A percentile compares a stretch with the other conserved stretches of the same genome.
phyloP scores from a whole-genome alignment of 2,888 invertebrate species.

The Cinara cedri region DNA sequence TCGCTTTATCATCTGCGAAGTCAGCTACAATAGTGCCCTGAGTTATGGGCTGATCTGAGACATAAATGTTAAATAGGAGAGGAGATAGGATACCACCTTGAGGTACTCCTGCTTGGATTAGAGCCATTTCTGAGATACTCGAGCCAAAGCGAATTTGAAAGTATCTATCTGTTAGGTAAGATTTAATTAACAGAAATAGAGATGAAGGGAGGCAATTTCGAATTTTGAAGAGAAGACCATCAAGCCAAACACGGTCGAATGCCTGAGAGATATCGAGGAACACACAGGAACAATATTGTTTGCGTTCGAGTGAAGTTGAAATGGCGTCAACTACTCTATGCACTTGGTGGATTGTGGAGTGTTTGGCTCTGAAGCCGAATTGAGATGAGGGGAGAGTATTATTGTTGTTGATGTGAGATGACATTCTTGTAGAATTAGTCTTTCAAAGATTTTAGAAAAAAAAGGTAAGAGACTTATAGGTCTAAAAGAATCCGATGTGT shows the following conservation, averaged over 20 bases:
- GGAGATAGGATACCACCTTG: too few relatives aligned
- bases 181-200: too few relatives aligned
- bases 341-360: constrained; percentile 2
- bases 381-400: not conserved
- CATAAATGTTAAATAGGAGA: too few relatives aligned
- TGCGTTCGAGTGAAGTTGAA: constrained; percentile 1
- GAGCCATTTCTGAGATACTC: too few relatives aligned
- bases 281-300: constrained; percentile 10
- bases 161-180: too few relatives aligned
- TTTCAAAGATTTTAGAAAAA: not conserved
- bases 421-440: not conserved
- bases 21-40: too few relatives aligned
- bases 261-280: not conserved
- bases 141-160: too few relatives aligned
- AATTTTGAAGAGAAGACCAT: not conserved
- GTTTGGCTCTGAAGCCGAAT: constrained; percentile 6
- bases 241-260: not conserved
- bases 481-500: constrained; percentile 5
- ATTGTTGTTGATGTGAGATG: not conserved
- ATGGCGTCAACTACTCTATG: not conserved
- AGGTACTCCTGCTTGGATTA: too few relatives aligned
- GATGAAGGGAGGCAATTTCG: too few relatives aligned
- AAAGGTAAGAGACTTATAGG: constrained; percentile 5
- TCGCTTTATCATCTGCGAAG: too few relatives aligned
- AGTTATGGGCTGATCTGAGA: too few relatives aligned